phyloP scores from a whole-genome alignment of 2,113 vertebrate species.

The Tautogolabrus adspersus region DNA sequence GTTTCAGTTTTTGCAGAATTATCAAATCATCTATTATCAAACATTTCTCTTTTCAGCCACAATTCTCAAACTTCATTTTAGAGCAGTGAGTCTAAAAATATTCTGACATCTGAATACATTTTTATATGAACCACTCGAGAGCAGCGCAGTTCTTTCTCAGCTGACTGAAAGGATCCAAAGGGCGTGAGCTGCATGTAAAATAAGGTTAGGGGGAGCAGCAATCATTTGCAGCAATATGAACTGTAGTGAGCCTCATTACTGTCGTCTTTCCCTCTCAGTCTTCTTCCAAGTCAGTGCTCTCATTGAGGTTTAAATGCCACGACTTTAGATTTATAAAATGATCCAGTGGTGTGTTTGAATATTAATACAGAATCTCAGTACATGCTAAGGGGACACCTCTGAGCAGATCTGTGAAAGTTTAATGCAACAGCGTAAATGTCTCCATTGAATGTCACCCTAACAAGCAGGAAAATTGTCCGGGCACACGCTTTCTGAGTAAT shows the following conservation, averaged over 20 bases:
- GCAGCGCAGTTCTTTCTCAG: neutral
- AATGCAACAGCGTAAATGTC: neutral
- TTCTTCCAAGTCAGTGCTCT: neutral
- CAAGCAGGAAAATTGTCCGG: neutral
- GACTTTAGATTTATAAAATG: neutral
- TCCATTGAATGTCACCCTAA: neutral
- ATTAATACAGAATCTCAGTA: neutral
- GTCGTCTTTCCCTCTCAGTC: neutral
- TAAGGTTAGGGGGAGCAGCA: neutral
- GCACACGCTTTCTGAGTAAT: neutral
- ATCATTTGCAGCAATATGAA: conserved; percentile 17
- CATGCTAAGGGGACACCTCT: neutral
- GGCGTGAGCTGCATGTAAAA: conserved; percentile 2
- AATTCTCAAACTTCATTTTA: neutral
- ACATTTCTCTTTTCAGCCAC: neutral
- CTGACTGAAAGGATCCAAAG: conserved; percentile 2
- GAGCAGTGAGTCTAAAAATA: neutral
- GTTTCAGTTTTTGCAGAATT: too few relatives aligned
- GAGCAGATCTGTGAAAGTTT: neutral
- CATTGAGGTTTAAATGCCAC: neutral
- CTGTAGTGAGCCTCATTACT: conserved; percentile 13
- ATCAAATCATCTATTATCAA: neutral
- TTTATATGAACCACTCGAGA: neutral
- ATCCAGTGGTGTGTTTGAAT: neutral
- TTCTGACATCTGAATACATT: conserved; percentile 10